These are phyloP conservation scores for Drosophila miranda DNA, from an alignment of 1,140 invertebrate genomes.

Conservation along the genomic window DNA sequence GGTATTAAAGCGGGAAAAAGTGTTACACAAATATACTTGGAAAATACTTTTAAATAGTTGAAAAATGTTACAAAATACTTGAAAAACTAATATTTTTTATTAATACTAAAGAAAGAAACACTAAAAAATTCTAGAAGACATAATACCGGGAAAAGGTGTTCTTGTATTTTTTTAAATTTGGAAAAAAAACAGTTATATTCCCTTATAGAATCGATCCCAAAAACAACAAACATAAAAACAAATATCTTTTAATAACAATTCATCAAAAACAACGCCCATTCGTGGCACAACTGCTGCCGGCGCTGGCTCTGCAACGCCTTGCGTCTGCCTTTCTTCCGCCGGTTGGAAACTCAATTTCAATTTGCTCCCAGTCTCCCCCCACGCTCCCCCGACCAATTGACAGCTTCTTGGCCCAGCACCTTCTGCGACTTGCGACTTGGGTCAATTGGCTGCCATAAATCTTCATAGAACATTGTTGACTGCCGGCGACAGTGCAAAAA, in stretches of 20 bases:
- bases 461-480: slow-evolving; percentile 72
- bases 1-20: no score
- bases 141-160: no score
- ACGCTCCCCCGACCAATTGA: slow-evolving; percentile 28
- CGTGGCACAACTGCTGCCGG: background rate
- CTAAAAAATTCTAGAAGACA: no score
- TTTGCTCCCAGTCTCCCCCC: slow-evolving; percentile 25
- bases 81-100: no score
- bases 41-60: no score
- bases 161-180: background rate
- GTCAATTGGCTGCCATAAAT: slow-evolving; percentile 74
- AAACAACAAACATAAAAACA: background rate
- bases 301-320: background rate
- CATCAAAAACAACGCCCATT: slow-evolving; percentile 34
- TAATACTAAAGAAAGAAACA: no score
- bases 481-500: slow-evolving; percentile 67
- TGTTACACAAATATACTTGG: no score
- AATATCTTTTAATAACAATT: slow-evolving; percentile 36
- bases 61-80: no score
- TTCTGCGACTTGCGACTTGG: slow-evolving; percentile 31
- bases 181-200: background rate
- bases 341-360: slow-evolving; percentile 61
- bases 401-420: slow-evolving; percentile 41
- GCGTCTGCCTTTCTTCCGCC: slow-evolving; percentile 19
- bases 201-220: background rate